Evolutionary conservation across 1,140 invertebrate genomes (phyloP), one percentile per base, ranked within the genome.

Genomic region (Diorhabda carinulata): DNA sequence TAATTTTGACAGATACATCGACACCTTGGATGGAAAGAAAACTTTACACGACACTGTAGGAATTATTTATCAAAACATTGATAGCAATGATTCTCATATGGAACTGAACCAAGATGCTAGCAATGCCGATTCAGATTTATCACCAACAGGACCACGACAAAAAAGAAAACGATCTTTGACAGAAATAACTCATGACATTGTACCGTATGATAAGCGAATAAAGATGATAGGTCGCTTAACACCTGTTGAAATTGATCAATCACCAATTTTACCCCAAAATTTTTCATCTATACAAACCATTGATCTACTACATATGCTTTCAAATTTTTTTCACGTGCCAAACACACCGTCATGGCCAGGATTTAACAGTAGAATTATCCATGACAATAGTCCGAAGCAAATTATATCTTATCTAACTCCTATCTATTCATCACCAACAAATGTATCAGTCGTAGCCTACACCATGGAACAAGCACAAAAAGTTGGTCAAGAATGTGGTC

Each of bases 41-140:
- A 83, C 81, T 66, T 57, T 83, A 5, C 79, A 83, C 72, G 83
- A 83, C 66, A 84, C 81, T 9, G 82, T 83, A 8, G 82, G 81
- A 40, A 82, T 84, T 62, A 78, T 78, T 61, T 73, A 67, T 72
- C 74, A 78, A 73, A 62, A 73, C 42, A 80, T 68, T 77, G 76
- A 8, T 44, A 60, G 59, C 8, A 43, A 61, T 42, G 4, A 68
- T 43, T 7, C 5, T 47, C 42, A 57, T 57, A 65, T 7, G 25
- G 25, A 65, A 81, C 72, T 68, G 80, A 25, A 81, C 76, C 61
- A 80, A 79, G 40, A 80, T 83, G 52, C 82, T 81, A 45, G 41
- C 72, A 44, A 44, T 61, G 59, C 40, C 57, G 45, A 61, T 60
- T 61, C n/a, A 42, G 42, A 5, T 5, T 8, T 61, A 6, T 64